Evolutionary conservation across 2,113 vertebrate genomes (phyloP), one percentile per base, ranked within the genome.

Genomic region (Gallinago jamesoni): DNA sequence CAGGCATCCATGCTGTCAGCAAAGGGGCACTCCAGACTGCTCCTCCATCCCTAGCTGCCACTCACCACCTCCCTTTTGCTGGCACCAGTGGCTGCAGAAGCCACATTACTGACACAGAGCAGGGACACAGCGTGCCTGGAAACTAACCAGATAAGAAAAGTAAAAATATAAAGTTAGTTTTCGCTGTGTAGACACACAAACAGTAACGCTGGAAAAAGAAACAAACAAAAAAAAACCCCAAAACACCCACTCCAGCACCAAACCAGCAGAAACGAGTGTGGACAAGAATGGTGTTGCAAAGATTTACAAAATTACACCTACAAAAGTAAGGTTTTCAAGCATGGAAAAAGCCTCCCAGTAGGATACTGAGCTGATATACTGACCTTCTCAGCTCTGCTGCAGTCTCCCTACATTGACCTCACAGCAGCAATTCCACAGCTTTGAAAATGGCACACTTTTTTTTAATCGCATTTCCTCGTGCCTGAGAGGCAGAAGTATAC

Each of bases 191-290:
- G 35, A 63, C n/a, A 47, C 6, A 67, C 22, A 50, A 67, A 60
- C 6, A 33, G 15, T n/a, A 59, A 55, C 12, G 14, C 4, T 59
- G 31, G 41, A 47, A n/a, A 52, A 50, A 50, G 57, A 59, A 60
- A 22, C 21, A 18, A 64, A 18, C 5, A 31, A 24, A 37, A 10
- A n/a, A n/a, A 7, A 0, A n/a, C n/a, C 23, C 20, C 20, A 20
- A 56, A 7, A 0, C 10, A 37, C 16, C 9, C 52, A 53, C 25
- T 13, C 52, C 52, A 53, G 14, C 21, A 59, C 8, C 48, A 9
- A 62, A 5, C 15, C 22, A 45, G 25, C 14, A 82, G 50, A 96
- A 81, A 30, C 41, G 2, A 57, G 22, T 31, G 17, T 70, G 28
- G 43, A 72, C 24, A 78, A 72, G 31, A 90, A 82, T 1, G 6